phyloP scores from a whole-genome alignment of 2,888 invertebrate genomes.

The Saturnia japonica region DNA sequence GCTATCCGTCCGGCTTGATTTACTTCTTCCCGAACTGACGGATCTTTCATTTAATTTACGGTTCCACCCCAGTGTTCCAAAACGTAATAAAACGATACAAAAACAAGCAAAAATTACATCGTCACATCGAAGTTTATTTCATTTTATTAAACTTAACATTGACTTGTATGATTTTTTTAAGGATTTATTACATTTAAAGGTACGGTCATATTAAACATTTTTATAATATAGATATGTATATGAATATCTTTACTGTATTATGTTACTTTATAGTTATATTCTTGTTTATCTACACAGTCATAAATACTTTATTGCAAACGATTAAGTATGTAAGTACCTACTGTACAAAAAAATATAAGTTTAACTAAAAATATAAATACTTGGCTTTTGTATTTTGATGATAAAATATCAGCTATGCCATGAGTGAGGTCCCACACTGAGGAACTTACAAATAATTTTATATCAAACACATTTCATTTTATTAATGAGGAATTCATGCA shows the following conservation, averaged over 20 bases:
- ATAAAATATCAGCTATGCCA: not conserved
- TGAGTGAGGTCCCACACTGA: slow-evolving; percentile 22
- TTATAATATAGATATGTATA: not conserved
- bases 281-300: not conserved
- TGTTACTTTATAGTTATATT: not conserved
- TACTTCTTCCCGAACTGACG: slow-evolving; percentile 81
- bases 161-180: slow-evolving; percentile 6
- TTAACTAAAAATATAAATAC: not conserved
- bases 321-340: not conserved
- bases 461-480: slow-evolving; percentile 23
- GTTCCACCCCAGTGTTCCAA: slow-evolving; percentile 72
- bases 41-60: slow-evolving; percentile 81
- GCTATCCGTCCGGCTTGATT: slow-evolving; percentile 81
- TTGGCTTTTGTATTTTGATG: not conserved
- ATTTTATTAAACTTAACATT: slow-evolving; percentile 23
- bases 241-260: not conserved
- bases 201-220: not conserved
- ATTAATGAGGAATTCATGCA: slow-evolving; percentile 18
- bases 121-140: slow-evolving; percentile 45
- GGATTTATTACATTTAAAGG: not conserved
- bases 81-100: slow-evolving; percentile 74
- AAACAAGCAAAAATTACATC: slow-evolving; percentile 76
- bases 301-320: not conserved
- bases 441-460: slow-evolving; percentile 26
- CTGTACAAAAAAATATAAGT: not conserved